Percentiles rank a stretch among this genome's conserved stretches.
phyloP scores from a whole-genome alignment of 2,888 invertebrate genomes.

The Theodoxus fluviatilis region DNA sequence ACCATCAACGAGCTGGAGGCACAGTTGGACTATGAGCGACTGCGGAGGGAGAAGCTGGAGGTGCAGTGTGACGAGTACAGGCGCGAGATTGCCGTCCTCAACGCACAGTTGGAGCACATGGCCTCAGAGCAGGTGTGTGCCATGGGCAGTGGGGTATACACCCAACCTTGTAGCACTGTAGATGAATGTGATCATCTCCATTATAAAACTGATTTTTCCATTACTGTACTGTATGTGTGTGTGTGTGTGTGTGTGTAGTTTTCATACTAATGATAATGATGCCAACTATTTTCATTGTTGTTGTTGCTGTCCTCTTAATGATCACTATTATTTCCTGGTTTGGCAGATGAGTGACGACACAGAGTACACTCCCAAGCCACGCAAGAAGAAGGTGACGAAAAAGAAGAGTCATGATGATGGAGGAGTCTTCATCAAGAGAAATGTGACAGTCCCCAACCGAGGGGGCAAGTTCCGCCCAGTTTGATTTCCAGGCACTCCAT shows the following conservation, averaged over 20 bases:
- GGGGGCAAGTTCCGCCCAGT: slow-evolving; percentile 33
- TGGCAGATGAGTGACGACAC: slow-evolving; percentile 28
- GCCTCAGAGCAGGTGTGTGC: not conserved
- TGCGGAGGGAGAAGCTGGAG: slow-evolving; percentile 63
- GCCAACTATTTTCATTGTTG: not conserved
- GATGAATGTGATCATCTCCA: no score
- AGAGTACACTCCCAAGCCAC: no score
- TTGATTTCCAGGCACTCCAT: no score
- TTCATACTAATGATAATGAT: no score
- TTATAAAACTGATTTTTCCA: no score
- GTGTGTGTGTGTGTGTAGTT: not conserved
- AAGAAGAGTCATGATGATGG: slow-evolving; percentile 44
- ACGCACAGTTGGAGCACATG: slow-evolving; percentile 45
- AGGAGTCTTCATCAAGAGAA: slow-evolving; percentile 52
- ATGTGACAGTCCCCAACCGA: slow-evolving; percentile 40
- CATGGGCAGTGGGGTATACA: no score
- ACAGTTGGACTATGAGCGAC: slow-evolving; percentile 63
- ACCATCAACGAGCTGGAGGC: slow-evolving; percentile 63
- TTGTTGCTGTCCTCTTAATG: no score
- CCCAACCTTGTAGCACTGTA: no score
- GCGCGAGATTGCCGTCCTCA: slow-evolving; percentile 58
- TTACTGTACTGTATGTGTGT: slow-evolving; percentile 18
- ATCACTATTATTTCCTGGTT: not conserved
- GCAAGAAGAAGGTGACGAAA: slow-evolving; percentile 41
- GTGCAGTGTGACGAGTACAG: slow-evolving; percentile 63